A percentile compares a stretch with the other conserved stretches of the same genome.
Conservation (phyloP, 2,797 vertebrate species). For the Chloroceryle inda region DNA sequence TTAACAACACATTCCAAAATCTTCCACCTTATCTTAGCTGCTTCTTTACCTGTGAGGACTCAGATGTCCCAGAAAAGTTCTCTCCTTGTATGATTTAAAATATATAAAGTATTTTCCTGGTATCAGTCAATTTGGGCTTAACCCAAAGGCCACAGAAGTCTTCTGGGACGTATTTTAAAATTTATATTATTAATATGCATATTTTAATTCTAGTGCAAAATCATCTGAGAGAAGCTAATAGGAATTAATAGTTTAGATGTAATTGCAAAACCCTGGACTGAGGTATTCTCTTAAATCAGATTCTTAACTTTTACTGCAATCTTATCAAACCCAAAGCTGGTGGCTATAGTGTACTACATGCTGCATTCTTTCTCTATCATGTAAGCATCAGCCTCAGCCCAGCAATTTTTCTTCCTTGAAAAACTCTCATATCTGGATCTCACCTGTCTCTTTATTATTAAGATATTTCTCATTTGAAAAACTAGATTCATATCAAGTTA, state of each 20-base stretch:
- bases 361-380: background rate
- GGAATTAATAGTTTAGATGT: slow-evolving; percentile 20
- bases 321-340: background rate
- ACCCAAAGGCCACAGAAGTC: slow-evolving; percentile 25
- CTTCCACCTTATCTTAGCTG: background rate
- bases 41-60: background rate
- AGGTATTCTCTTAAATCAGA: background rate
- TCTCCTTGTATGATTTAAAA: slow-evolving; percentile 4
- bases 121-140: slow-evolving; percentile 44
- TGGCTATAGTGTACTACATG: background rate
- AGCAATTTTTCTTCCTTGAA: background rate
- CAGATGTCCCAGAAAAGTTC: background rate
- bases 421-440: background rate
- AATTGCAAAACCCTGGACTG: slow-evolving; percentile 7
- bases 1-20: background rate
- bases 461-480: background rate
- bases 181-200: slow-evolving; percentile 20
- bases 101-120: background rate
- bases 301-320: background rate
- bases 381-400: background rate
- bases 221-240: slow-evolving; percentile 26
- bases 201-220: slow-evolving; percentile 17
- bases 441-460: background rate
- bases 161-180: slow-evolving; percentile 26
- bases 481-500: background rate